Conservation (phyloP, 2,888 invertebrate genomes). For the Acrobeloides nanus region DNA sequence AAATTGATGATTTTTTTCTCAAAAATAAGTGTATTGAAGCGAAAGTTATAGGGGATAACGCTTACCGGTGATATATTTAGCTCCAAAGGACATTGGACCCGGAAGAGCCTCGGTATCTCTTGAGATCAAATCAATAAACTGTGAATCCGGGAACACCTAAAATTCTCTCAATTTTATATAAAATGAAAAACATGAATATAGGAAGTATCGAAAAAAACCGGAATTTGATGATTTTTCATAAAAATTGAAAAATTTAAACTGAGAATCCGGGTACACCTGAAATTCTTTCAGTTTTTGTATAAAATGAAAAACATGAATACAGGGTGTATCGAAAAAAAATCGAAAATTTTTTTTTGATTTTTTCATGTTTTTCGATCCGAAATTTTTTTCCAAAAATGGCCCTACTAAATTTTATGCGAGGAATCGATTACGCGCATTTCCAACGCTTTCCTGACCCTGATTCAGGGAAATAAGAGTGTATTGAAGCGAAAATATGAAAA, state of each 20-base stretch:
- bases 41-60: not conserved
- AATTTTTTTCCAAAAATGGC: no score
- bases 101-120: constrained; percentile 45
- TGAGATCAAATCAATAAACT: constrained; percentile 47
- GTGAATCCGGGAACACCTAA: constrained; percentile 35
- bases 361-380: no score
- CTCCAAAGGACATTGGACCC: constrained; percentile 37
- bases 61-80: constrained; percentile 48
- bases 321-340: no score
- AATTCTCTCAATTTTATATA: no score
- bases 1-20: constrained; percentile 5
- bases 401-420: no score
- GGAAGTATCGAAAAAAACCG: not conserved
- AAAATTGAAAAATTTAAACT: no score
- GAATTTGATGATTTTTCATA: no score
- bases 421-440: no score
- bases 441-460: no score
- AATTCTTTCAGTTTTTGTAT: not conserved
- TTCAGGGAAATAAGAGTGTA: no score
- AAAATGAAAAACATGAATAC: not conserved
- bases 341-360: no score
- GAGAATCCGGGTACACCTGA: constrained; percentile 2
- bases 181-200: not conserved
- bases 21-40: constrained; percentile 6
- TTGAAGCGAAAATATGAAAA: no score